Conservation (phyloP, 2,113 vertebrate species). For the Solea senegalensis region DNA sequence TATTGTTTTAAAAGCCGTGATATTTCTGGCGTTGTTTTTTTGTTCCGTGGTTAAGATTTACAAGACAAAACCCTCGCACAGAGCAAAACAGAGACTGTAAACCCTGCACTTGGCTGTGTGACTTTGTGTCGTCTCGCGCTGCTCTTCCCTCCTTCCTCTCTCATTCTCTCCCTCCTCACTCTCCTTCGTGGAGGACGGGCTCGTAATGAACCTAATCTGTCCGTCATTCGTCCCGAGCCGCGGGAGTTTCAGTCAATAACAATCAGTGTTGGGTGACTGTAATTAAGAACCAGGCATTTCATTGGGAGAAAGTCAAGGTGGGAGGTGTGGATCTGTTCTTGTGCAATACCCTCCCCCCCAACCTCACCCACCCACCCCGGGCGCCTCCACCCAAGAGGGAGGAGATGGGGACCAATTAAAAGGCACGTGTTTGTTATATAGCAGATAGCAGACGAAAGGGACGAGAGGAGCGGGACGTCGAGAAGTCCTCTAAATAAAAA, state of each 20-base stretch:
- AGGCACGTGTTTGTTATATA: conserved; percentile 79
- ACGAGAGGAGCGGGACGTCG: conserved; percentile 25
- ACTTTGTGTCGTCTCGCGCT: conserved; percentile 55
- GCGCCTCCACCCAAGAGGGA: conserved; percentile 42
- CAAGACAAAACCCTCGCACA: too few species aligned
- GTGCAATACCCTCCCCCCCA: not conserved
- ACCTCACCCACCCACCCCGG: conserved; percentile 19
- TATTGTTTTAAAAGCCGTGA: too few species aligned
- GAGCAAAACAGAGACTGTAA: conserved; percentile 31
- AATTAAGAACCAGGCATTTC: conserved; percentile 85
- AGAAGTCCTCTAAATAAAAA: conserved; percentile 78
- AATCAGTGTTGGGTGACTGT: conserved; percentile 86
- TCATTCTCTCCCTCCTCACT: conserved; percentile 30
- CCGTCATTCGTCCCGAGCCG: conserved; percentile 81
- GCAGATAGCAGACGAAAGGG: conserved; percentile 55
- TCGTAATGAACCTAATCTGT: conserved; percentile 85
- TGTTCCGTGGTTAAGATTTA: too few species aligned
- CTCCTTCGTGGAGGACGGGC: conserved; percentile 73
- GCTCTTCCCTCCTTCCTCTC: not conserved
- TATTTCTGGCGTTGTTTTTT: too few species aligned
- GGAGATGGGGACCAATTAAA: conserved; percentile 79
- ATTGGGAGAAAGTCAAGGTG: conserved; percentile 77
- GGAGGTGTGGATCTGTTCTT: conserved; percentile 58
- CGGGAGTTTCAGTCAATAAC: conserved; percentile 86
- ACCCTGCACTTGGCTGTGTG: conserved; percentile 35